Evolutionary conservation across 2,888 invertebrate genomes (phyloP), one percentile per base, ranked within the genome.

Genomic region (Chloroclysta siterata): DNA sequence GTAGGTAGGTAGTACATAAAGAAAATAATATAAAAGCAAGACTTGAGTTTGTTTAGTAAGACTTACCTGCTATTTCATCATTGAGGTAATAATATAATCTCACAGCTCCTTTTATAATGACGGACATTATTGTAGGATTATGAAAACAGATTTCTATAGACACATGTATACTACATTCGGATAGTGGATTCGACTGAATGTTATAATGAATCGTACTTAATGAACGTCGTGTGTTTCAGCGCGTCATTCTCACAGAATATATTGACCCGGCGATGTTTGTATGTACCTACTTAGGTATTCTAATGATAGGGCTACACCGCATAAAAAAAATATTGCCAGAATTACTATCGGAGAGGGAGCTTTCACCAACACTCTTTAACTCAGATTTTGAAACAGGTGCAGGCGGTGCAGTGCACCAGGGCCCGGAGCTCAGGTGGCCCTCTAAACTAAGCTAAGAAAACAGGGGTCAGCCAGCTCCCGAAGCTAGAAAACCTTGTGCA

Each of bases 21-120:
- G 1, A 22, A 1, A 22, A 22, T 2, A 22, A 22, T 22, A 7
- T 10, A 47, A 41, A 5, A 42, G 48, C 22, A 46, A 11, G 3
- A 47, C 2, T 13, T 22, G 22, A 2, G 22, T 3, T 22, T 22
- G 22, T 3, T 22, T 22, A n/a, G 22, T 22, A 22, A 22, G 22
- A 70, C 72, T 72, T 77, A 90, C 90, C 90, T 58, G 81, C 72
- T 64, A 90, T 87, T n/a, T 90, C 89, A 46, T 90, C 89, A 71
- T 90, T 90, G 54, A 90, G 78, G 70, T 84, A 88, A 67, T 87
- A 83, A 72, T 89, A 90, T 62, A 88, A 80, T 72, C 80, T 83
- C 59, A 87, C 75, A 41, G 81, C 80, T 64, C 85, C 84, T 67
- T 71, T 80, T 41, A 90, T 60, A 71, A 90, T 84, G 1, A 89